Percentiles rank a stretch among this genome's conserved stretches.
phyloP scores from a whole-genome alignment of 2,113 vertebrate species.

The Dicentrarchus labrax region DNA sequence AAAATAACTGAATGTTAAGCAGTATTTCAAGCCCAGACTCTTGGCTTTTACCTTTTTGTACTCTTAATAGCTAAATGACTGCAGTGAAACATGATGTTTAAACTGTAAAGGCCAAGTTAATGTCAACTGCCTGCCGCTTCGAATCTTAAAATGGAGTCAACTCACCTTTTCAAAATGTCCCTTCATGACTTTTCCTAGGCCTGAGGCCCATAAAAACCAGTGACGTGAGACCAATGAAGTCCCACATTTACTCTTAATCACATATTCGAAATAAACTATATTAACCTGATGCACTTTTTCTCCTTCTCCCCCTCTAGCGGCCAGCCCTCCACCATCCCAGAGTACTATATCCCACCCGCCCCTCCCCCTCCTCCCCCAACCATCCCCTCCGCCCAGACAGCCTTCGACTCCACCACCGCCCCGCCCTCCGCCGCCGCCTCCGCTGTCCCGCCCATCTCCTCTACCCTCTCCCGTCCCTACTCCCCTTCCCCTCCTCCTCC shows the following conservation, averaged over 20 bases:
- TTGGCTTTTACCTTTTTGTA: neutral
- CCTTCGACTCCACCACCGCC: conserved; percentile 87
- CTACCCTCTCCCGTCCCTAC: conserved; percentile 76
- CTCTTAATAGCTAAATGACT: neutral
- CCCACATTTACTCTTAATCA: neutral
- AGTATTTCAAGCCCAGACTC: neutral
- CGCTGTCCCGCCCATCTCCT: conserved; percentile 87
- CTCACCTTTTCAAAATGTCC: conserved; percentile 1
- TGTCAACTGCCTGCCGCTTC: conserved; percentile 4
- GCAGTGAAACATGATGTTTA: neutral
- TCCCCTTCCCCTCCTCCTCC: conserved; percentile 87
- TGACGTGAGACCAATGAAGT: neutral
- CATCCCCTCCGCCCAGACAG: conserved; percentile 91
- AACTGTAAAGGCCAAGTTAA: conserved; percentile 5
- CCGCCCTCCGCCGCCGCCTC: conserved; percentile 76
- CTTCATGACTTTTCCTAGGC: neutral
- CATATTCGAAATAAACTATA: neutral
- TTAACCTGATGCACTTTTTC: neutral
- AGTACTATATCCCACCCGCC: conserved; percentile 90
- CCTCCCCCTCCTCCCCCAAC: conserved; percentile 90
- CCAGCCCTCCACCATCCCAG: conserved; percentile 87
- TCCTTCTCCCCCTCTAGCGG: conserved; percentile 63
- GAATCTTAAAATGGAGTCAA: neutral
- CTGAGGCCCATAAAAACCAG: neutral
- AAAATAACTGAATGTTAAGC: neutral